Conservation (phyloP, 2,113 vertebrate genomes). For the Synodontis membranacea region DNA sequence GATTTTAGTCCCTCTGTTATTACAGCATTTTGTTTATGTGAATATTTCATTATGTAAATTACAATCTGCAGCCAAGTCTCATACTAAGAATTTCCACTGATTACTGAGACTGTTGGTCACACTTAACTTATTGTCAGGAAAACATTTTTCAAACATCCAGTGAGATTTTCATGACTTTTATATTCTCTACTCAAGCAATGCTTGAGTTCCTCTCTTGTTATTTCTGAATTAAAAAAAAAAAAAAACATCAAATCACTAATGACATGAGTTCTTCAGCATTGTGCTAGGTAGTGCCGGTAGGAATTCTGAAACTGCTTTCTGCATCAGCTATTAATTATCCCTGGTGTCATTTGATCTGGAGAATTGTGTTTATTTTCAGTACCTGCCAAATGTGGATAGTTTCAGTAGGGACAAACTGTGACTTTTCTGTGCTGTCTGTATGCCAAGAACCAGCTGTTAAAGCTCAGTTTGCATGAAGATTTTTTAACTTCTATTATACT, state of each 20-base stretch:
- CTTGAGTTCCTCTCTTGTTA: background rate
- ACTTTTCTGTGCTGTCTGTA: background rate
- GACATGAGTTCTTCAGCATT: constrained; percentile 15
- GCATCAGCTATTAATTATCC: constrained; percentile 37
- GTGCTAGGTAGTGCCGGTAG: background rate
- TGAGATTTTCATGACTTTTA: background rate
- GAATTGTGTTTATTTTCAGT: constrained; percentile 29
- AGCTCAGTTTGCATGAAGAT: background rate
- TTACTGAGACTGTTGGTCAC: background rate
- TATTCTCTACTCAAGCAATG: background rate
- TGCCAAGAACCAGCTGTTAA: constrained; percentile 7
- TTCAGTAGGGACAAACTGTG: background rate
- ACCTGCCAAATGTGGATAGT: background rate
- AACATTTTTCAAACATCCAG: background rate
- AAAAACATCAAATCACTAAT: constrained; percentile 16
- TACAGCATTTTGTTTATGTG: background rate
- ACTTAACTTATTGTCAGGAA: background rate
- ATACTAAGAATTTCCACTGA: background rate
- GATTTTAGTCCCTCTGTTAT: background rate
- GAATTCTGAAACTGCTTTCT: constrained; percentile 27
- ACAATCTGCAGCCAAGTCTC: background rate
- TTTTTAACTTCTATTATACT: background rate
- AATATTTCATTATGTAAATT: constrained; percentile 5
- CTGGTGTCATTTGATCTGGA: constrained; percentile 15
- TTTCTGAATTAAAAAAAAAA: background rate